Evolutionary conservation across 2,113 vertebrate species (phyloP), one percentile per base, ranked within the genome.

Genomic region (Nestor notabilis): DNA sequence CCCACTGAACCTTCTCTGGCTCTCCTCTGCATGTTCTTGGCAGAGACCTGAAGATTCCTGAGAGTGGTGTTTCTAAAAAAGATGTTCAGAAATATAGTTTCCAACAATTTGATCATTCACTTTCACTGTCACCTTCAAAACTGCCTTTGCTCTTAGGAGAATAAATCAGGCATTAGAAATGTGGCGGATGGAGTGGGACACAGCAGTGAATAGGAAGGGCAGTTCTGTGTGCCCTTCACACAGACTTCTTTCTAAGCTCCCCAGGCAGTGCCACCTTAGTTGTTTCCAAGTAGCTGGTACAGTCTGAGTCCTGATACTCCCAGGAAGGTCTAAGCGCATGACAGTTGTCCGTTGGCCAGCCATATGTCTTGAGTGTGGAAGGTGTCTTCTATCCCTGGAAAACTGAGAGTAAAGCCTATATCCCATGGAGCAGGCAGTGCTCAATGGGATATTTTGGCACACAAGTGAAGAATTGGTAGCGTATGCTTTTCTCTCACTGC

Each of bases 11-110:
- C 28, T 84, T 82, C 84, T 53, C 94, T 95, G 81, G 19, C 90
- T 97, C 84, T 94, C 56, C 74, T 55, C 17, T 79, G 61, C 52
- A 1, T 83, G 78, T 79, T 91, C 87, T 94, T 96, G 94, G 92
- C 94, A 94, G 78, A 79, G 61, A 76, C 56, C 70, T 85, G 82
- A 71, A 94, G 61, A 90, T 93, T 52, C 66, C 79, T 76, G 47
- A 82, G 56, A 88, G 47, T 23, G 44, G 33, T 35, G 39, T 47
- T 94, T 43, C 82, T 85, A 79, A 90, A 96, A 94, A 76, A 76
- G 65, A 39, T 83, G 41, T 63, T 93, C 58, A 74, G 81, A 87
- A 94, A 64, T 35, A 78, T 16, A 29, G 0, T 71, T 95, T 85
- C 78, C 90, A 91, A 63, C 16, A 33, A 71, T 63, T 33, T 68